phyloP scores from a whole-genome alignment of 2,888 invertebrate genomes.

The Mimachlamys varia region DNA sequence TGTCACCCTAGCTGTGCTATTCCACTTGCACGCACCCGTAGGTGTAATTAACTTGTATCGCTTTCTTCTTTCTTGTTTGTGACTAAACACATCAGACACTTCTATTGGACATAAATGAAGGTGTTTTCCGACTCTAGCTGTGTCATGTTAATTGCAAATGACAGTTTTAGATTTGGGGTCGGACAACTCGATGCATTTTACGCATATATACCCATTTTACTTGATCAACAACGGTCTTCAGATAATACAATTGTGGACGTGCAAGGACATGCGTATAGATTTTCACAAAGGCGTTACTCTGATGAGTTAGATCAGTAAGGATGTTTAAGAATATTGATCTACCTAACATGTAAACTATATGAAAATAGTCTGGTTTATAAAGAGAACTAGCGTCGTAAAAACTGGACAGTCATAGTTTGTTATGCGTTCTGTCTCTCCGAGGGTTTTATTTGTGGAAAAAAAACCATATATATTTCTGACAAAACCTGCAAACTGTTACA shows the following conservation, averaged over 20 bases:
- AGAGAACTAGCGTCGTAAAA: background rate
- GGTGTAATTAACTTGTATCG: slow-evolving; percentile 5
- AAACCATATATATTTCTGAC: background rate
- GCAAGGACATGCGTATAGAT: background rate
- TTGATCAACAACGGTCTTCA: background rate
- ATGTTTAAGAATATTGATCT: background rate
- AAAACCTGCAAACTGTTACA: slow-evolving; percentile 5
- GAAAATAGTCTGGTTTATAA: background rate
- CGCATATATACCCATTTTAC: background rate
- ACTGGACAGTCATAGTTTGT: background rate
- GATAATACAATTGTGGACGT: background rate
- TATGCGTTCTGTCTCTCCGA: background rate
- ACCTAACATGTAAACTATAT: background rate
- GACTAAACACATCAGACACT: background rate
- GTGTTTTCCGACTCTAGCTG: background rate
- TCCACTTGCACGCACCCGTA: background rate
- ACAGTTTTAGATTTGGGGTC: too few relatives aligned
- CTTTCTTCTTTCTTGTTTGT: background rate
- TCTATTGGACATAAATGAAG: background rate
- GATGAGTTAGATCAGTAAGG: background rate
- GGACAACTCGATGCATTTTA: background rate
- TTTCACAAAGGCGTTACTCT: background rate
- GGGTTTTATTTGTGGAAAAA: background rate
- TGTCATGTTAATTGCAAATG: background rate
- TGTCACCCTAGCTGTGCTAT: background rate